Base-by-base conservation (phyloP, 1,140 invertebrate genomes). In the Lordiphosa mommai region DNA sequence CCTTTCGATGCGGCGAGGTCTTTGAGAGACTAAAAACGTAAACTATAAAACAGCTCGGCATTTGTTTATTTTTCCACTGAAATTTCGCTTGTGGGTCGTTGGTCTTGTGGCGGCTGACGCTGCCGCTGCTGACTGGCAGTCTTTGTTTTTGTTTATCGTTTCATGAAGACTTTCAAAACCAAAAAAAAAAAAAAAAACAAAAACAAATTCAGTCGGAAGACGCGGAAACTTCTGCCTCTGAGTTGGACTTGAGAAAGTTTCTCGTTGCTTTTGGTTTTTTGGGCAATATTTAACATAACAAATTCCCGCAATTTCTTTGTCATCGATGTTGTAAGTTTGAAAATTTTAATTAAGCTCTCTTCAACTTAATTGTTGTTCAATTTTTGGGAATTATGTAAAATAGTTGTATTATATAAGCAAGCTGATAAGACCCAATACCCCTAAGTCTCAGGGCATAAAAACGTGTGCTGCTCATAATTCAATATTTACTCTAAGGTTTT, bases 131-230 rank as follows among this genome's bases (percentile, higher is more conserved):
- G 60, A 70, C 56, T 61, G 59, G 56, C 36, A 34, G 64, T 59
- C 61, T 66, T 74, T 80, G 71, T 76, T 67, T 57, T 76, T 82
- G 76, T 80, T 74, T 76, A 80, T 82, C 60, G 58, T 69, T 67
- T 73, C 57, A 73, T 50, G 49, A 49, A 67, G 63, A 67, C 63
- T 67, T 67, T 67, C 63, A 67, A 66, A 63, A 37, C 60, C 59
- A 58, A 61, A 61, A 20, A 27, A 65, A 59, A 71, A 63, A 59
- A 52, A 44, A 27, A 65, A 59, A 71, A 63, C 55, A 52, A 44
- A 20, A 51, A 41, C 13, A 47, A 30, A 56, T 43, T 29, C 13
- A 27, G 17, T 30, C 12, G 49, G 58, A 38, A 47, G 47, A 33
- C 41, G 16, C 23, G 46, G 44, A 27, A 59, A 59, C 61, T 64